Percentiles rank a stretch among this genome's conserved stretches.
phyloP scores from a whole-genome alignment of 2,113 vertebrate genomes.

The Myocastor coypus region DNA sequence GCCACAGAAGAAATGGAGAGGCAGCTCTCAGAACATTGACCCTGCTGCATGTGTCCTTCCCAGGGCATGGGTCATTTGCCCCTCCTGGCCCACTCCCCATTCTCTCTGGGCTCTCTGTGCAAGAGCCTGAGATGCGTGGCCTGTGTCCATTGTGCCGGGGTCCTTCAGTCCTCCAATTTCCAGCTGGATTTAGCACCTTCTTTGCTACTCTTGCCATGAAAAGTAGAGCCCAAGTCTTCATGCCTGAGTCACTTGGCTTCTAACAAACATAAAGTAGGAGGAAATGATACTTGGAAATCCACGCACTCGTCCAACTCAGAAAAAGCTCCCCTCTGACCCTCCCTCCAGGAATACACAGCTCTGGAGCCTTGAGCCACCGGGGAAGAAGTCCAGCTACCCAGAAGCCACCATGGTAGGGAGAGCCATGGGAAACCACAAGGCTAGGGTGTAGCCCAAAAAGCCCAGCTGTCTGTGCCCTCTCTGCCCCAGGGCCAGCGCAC shows the following conservation, averaged over 20 bases:
- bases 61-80: accelerated
- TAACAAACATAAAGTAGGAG: not conserved
- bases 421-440: not conserved
- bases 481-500: too few relatives aligned
- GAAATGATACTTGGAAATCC: not conserved
- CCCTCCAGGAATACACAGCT: not conserved
- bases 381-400: not conserved
- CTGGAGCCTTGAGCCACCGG: not conserved
- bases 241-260: not conserved
- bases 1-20: conserved; percentile 66
- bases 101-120: not conserved
- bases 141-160: not conserved
- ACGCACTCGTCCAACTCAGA: not conserved
- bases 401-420: not conserved
- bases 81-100: not conserved
- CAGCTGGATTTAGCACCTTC: not conserved
- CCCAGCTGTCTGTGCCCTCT: not conserved
- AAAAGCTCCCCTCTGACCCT: not conserved
- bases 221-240: not conserved
- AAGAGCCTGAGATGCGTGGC: not conserved
- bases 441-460: not conserved
- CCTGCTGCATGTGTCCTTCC: too few relatives aligned
- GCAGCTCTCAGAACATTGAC: conserved; percentile 16
- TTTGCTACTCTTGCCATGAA: not conserved
- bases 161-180: not conserved